Conservation (phyloP, 2,113 vertebrate species). For the Myotis lucifugus region DNA sequence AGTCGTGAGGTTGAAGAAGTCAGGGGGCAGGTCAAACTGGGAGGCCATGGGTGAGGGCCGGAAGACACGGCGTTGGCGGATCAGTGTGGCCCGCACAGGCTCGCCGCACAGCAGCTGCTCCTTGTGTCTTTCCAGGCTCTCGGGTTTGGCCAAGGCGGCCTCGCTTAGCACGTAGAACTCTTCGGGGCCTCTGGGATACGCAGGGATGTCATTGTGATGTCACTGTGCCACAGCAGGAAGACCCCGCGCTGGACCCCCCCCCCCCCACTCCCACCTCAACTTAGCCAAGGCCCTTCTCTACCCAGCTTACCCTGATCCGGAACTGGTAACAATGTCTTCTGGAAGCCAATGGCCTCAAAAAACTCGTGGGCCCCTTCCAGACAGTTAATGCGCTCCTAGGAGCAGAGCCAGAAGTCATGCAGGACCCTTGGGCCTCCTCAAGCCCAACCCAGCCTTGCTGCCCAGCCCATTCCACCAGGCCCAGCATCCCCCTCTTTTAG, state of each 20-base stretch:
- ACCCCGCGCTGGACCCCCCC: fast-evolving
- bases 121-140: slow-evolving; percentile 85
- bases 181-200: slow-evolving; percentile 84
- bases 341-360: slow-evolving; percentile 93
- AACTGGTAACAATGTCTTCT: slow-evolving; percentile 84
- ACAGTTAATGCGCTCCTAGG: slow-evolving; percentile 92
- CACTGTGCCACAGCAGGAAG: fast-evolving
- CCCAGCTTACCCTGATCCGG: slow-evolving; percentile 89
- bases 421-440: background rate
- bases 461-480: background rate
- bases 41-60: slow-evolving; percentile 87
- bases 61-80: slow-evolving; percentile 89
- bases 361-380: slow-evolving; percentile 92
- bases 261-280: fast-evolving
- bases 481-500: background rate
- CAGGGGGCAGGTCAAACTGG: slow-evolving; percentile 90
- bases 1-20: slow-evolving; percentile 92
- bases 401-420: background rate
- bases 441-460: background rate
- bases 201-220: fast-evolving
- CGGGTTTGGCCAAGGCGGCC: slow-evolving; percentile 81
- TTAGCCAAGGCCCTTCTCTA: background rate
- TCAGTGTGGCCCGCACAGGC: slow-evolving; percentile 90
- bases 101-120: slow-evolving; percentile 89
- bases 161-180: slow-evolving; percentile 92